Base-by-base conservation (phyloP, 1,140 invertebrate species). In the Helicoverpa zea region DNA sequence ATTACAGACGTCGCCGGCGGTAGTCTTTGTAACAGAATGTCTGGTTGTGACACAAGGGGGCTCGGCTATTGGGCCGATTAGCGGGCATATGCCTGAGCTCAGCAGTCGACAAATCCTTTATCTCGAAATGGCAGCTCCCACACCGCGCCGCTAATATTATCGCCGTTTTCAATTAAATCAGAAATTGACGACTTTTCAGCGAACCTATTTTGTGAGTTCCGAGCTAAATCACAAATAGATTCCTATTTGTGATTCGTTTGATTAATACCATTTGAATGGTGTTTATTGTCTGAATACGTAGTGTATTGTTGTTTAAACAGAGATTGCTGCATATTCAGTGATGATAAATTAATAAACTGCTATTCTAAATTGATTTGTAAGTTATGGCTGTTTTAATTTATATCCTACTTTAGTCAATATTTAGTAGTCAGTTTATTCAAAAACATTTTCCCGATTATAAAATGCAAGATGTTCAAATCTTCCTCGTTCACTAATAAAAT, bases 51-150 rank as follows among this genome's bases (percentile, higher is more conserved):
- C 80, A 84, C 81, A 83, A 84, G 72, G 68, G 79, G 56, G 64
- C 14, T 70, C 54, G 59, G 54, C n/a, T 82, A 85, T 83, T 82
- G 72, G 83, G 54, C 51, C 82, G 84, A 85, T 76, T 76, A 76
- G 73, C 80, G 68, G 80, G 81, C 84, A 80, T 76, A 81, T 87
- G 83, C 81, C 76, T 78, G 77, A 66, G 72, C 82, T 81, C 83
- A 80, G 59, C 61, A 75, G 73, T 74, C 82, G 43, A 78, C 82
- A 82, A 91, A 85, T 86, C 87, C 83, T 89, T 90, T 91, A 90
- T 91, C 88, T 86, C 78, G 73, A 59, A 35, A 54, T 58, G 54
- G 49, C 88, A 88, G 85, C 73, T 18, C 54, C 80, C 35, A 43
- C 54, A 66, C 72, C 84, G 16, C 61, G 56, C 83, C 59, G 79